Percentiles rank a stretch among this genome's conserved stretches.
Conservation (phyloP, 1,140 invertebrate species). For the Platyscapa corneri region DNA sequence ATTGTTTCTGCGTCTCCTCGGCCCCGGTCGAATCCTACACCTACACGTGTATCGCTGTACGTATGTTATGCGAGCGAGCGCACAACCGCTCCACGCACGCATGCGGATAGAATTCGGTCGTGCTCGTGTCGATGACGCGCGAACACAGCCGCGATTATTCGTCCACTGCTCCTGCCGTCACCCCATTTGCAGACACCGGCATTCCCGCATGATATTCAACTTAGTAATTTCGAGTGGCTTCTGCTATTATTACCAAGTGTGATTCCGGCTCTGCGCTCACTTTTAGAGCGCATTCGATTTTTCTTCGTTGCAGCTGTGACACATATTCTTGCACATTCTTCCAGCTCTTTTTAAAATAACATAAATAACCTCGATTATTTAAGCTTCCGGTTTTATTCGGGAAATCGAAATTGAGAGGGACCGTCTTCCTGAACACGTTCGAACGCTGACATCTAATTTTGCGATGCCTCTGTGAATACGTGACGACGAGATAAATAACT, state of each 20-base stretch:
- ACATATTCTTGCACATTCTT: too few species aligned
- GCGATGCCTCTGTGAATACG: too few species aligned
- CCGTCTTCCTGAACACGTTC: too few species aligned
- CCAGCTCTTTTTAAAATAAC: too few species aligned
- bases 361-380: too few species aligned
- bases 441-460: too few species aligned
- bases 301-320: too few species aligned
- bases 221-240: slow-evolving; percentile 10
- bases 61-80: slow-evolving; percentile 45
- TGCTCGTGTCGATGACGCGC: slow-evolving; percentile 34
- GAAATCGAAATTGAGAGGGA: too few species aligned
- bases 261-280: not conserved
- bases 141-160: slow-evolving; percentile 36
- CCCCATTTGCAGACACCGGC: slow-evolving; percentile 24
- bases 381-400: too few species aligned
- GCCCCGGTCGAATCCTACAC: not conserved
- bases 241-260: not conserved
- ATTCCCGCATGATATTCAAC: slow-evolving; percentile 16
- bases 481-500: too few species aligned
- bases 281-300: not conserved
- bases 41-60: slow-evolving; percentile 51
- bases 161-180: not conserved
- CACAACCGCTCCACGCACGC: slow-evolving; percentile 42
- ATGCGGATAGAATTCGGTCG: slow-evolving; percentile 30
- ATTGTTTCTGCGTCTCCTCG: not conserved